Percentiles rank a stretch among this genome's conserved stretches.
Conservation (phyloP, 2,113 vertebrate species). For the Leuciscus idus region DNA sequence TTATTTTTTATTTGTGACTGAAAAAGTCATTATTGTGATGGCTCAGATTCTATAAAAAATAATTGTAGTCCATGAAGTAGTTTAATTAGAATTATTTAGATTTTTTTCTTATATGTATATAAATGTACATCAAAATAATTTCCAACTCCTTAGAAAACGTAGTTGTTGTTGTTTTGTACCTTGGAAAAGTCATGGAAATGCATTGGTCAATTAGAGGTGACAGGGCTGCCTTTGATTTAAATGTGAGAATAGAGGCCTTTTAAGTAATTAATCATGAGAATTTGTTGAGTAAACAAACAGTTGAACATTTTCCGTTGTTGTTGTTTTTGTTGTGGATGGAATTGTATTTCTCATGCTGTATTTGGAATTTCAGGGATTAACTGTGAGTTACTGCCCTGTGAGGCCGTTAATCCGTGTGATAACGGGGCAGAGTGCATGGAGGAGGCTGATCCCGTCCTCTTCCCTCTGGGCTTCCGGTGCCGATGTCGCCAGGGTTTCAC, state of each 20-base stretch:
- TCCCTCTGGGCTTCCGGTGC: conserved; percentile 81
- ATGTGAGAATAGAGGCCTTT: not conserved
- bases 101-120: not conserved
- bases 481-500: conserved; percentile 77
- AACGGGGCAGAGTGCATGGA: conserved; percentile 76
- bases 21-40: not conserved
- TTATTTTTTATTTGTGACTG: not conserved
- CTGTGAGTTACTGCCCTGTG: conserved; percentile 80
- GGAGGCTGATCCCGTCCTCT: conserved; percentile 75
- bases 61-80: not conserved
- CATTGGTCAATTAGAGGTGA: not conserved
- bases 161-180: not conserved
- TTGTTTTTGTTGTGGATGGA: not conserved
- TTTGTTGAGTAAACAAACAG: conserved; percentile 5
- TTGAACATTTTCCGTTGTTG: not conserved
- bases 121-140: not conserved
- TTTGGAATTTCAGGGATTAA: conserved; percentile 69
- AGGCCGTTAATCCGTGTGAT: conserved; percentile 80
- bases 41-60: not conserved
- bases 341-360: conserved; percentile 13
- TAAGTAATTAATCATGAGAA: not conserved
- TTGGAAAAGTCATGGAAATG: not conserved
- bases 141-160: too few relatives aligned
- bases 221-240: not conserved
- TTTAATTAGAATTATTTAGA: not conserved